Percentiles rank a stretch among this genome's conserved stretches.
Evolutionary conservation across 2,888 invertebrate species (phyloP).

Genomic region (Rosalia funebris): DNA sequence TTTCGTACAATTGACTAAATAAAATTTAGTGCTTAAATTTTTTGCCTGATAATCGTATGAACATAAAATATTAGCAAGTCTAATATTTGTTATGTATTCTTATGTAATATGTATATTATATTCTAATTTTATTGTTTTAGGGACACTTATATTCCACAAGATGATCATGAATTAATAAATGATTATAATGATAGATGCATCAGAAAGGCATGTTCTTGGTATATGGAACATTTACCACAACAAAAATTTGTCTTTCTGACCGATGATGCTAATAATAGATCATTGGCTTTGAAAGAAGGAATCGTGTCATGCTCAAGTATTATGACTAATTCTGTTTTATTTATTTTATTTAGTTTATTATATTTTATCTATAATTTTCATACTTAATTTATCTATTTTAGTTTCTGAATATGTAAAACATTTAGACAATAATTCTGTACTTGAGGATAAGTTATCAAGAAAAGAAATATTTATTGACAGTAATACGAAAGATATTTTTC

Average conservation of each 20-base stretch:
- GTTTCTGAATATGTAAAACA: slow-evolving; percentile 82
- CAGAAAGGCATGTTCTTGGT: slow-evolving; percentile 84
- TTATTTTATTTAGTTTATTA: neutral
- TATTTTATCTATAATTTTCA: neutral
- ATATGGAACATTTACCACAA: slow-evolving; percentile 75
- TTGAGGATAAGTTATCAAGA: slow-evolving; percentile 85
- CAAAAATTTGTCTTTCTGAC: slow-evolving; percentile 81
- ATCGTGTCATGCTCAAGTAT: slow-evolving; percentile 78
- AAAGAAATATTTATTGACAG: slow-evolving; percentile 72
- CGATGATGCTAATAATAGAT: slow-evolving; percentile 83
- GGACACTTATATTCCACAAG: slow-evolving; percentile 86
- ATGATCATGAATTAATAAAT: slow-evolving; percentile 84
- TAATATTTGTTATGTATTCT: too few species aligned
- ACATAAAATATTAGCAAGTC: too few species aligned
- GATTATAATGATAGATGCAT: slow-evolving; percentile 94
- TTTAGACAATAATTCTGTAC: slow-evolving; percentile 70
- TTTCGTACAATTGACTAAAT: too few species aligned
- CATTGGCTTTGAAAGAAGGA: slow-evolving; percentile 75
- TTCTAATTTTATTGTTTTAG: slow-evolving; percentile 66
- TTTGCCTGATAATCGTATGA: too few species aligned
- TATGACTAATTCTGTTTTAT: slow-evolving; percentile 28
- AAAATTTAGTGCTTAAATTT: too few species aligned
- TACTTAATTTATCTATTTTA: too few species aligned
- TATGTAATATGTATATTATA: too few species aligned
- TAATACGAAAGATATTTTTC: slow-evolving; percentile 76